These are phyloP conservation scores for Castor canadensis DNA, from an alignment of 2,113 vertebrate genomes.

Conservation along the genomic window DNA sequence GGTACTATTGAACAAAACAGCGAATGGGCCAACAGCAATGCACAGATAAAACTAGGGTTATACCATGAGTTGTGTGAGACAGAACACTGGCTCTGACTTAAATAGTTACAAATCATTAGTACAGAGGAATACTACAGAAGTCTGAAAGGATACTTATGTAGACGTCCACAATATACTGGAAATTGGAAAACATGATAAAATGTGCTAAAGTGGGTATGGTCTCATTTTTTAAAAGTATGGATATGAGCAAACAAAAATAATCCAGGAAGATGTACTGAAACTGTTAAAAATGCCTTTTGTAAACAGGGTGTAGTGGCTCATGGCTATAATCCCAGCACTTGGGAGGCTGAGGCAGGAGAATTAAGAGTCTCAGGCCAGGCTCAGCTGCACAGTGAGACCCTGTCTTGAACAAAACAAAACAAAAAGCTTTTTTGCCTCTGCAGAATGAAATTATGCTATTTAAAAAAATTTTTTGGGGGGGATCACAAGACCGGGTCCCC, in stretches of 20 bases:
- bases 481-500: too few species aligned
- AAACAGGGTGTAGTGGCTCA: not conserved
- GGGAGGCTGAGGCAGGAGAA: not conserved
- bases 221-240: not conserved
- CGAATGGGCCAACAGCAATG: not conserved
- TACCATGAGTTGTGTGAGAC: not conserved
- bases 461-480: too few species aligned
- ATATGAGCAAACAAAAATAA: constrained; percentile 1
- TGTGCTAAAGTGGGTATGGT: not conserved
- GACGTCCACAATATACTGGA: not conserved
- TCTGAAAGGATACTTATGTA: constrained; percentile 12
- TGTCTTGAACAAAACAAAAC: too few species aligned
- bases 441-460: constrained; percentile 7
- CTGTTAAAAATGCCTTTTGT: not conserved
- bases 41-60: constrained; percentile 13
- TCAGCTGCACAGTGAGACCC: not conserved
- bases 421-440: not conserved
- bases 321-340: not conserved
- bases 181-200: constrained; percentile 1
- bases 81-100: not conserved
- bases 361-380: not conserved
- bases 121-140: not conserved
- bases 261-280: not conserved
- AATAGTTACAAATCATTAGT: not conserved
- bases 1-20: not conserved